A percentile compares a stretch with the other conserved stretches of the same genome.
phyloP scores from a whole-genome alignment of 2,113 vertebrate genomes.

The Monopterus albus region DNA sequence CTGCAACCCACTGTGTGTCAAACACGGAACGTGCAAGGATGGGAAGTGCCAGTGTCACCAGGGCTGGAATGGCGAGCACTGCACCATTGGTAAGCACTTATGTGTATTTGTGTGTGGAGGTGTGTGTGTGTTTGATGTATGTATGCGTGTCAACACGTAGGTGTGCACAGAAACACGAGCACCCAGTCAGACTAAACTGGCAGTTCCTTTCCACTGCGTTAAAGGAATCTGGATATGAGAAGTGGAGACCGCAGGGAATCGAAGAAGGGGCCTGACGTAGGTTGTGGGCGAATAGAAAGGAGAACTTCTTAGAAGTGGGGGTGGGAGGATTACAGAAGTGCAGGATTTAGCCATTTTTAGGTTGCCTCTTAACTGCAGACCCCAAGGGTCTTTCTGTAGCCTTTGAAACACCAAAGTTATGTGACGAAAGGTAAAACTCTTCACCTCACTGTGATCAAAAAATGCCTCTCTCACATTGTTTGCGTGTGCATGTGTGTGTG shows the following conservation, averaged over 20 bases:
- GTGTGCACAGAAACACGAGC: conserved; percentile 54
- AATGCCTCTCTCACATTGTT: conserved; percentile 42
- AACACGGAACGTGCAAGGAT: conserved; percentile 99
- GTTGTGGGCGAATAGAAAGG: conserved; percentile 50
- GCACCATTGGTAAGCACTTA: conserved; percentile 95
- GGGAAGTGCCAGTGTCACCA: conserved; percentile 99
- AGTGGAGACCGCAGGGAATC: conserved; percentile 43
- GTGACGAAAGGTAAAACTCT: conserved; percentile 68
- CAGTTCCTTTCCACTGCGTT: conserved; percentile 60
- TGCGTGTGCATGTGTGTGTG: conserved; percentile 36
- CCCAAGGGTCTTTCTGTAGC: conserved; percentile 56
- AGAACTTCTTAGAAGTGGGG: conserved; percentile 45
- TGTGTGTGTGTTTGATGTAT: conserved; percentile 38
- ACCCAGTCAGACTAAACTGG: conserved; percentile 57
- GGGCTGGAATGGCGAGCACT: conserved; percentile 99
- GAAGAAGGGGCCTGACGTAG: conserved; percentile 39
- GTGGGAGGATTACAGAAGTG: conserved; percentile 64
- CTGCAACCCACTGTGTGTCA: conserved; percentile 96
- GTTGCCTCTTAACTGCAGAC: conserved; percentile 64
- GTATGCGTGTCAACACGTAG: conserved; percentile 49
- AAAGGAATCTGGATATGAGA: conserved; percentile 55
- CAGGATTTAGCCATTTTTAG: conserved; percentile 63
- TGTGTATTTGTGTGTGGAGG: conserved; percentile 28
- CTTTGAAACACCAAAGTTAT: conserved; percentile 69
- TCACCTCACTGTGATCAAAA: conserved; percentile 62